Conservation (phyloP, 2,888 invertebrate species). For the Trisateles emortualis region DNA sequence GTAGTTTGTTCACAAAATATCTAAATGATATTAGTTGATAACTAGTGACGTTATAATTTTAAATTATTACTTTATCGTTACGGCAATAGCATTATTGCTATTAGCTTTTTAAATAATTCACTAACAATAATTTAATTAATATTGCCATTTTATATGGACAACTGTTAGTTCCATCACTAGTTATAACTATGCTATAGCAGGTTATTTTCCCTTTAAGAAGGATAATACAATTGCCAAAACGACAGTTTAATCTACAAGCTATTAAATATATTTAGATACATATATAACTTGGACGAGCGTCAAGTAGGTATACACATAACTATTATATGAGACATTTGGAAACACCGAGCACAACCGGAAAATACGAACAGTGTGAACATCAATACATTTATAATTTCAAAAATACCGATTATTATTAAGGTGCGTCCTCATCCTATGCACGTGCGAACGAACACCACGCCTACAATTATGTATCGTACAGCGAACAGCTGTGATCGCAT, state of each 20-base stretch:
- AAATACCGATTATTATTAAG: constrained; percentile 24
- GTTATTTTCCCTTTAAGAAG: constrained; percentile 8
- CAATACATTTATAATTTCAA: constrained; percentile 55
- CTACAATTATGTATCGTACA: not conserved
- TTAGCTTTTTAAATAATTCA: too few species aligned
- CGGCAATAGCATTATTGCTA: too few species aligned
- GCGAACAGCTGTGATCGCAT: too few species aligned
- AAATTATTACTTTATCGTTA: not conserved
- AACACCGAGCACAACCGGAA: constrained; percentile 9
- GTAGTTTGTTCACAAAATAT: constrained; percentile 19
- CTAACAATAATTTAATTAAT: too few species aligned
- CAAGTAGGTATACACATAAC: constrained; percentile 30
- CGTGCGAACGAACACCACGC: not conserved
- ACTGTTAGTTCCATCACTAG: not conserved
- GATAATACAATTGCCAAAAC: constrained; percentile 41
- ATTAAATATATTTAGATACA: constrained; percentile 30
- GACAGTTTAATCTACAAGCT: constrained; percentile 26
- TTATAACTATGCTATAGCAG: not conserved
- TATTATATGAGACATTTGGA: constrained; percentile 9
- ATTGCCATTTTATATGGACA: not conserved
- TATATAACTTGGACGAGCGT: constrained; percentile 45
- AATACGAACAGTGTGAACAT: constrained; percentile 50
- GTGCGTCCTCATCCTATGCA: not conserved
- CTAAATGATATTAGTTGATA: not conserved
- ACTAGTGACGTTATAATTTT: not conserved